phyloP scores from a whole-genome alignment of 2,888 invertebrate species.

The Campoplex nolae region DNA sequence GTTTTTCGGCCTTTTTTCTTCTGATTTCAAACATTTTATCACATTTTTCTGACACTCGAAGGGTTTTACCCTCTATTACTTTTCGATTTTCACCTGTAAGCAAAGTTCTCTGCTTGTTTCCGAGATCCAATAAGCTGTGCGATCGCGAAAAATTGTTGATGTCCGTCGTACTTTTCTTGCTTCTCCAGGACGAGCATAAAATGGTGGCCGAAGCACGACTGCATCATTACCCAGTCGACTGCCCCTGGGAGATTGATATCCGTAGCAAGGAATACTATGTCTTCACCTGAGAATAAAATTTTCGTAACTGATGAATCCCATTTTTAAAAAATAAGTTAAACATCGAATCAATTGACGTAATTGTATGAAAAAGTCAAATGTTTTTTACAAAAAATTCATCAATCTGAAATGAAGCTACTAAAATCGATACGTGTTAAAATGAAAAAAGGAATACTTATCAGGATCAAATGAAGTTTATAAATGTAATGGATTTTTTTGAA shows the following conservation, averaged over 20 bases:
- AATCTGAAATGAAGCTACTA: background rate
- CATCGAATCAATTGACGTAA: background rate
- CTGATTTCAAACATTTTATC: background rate
- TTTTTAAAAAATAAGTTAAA: too few relatives aligned
- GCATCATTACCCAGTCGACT: constrained; percentile 99
- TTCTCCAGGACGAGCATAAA: constrained; percentile 99
- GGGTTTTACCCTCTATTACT: background rate
- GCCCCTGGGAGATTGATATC: constrained; percentile 99
- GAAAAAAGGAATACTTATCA: too few relatives aligned
- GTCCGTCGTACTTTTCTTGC: constrained; percentile 98
- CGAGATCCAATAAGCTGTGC: constrained; percentile 99
- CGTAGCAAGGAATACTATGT: constrained; percentile 99
- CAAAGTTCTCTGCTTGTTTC: constrained; percentile 99
- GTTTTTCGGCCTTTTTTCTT: too few relatives aligned
- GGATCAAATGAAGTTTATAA: too few relatives aligned
- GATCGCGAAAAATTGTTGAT: constrained; percentile 98
- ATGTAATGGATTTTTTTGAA: too few relatives aligned
- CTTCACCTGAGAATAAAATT: constrained; percentile 89
- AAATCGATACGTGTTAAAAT: too few relatives aligned
- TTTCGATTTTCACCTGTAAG: constrained; percentile 89
- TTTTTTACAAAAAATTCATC: background rate
- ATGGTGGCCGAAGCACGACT: constrained; percentile 99
- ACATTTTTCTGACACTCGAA: background rate
- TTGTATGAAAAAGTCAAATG: background rate
- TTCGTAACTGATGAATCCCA: background rate